Percentiles rank a stretch among this genome's conserved stretches.
phyloP scores from a whole-genome alignment of 2,797 vertebrate genomes.

The Peromyscus eremicus region DNA sequence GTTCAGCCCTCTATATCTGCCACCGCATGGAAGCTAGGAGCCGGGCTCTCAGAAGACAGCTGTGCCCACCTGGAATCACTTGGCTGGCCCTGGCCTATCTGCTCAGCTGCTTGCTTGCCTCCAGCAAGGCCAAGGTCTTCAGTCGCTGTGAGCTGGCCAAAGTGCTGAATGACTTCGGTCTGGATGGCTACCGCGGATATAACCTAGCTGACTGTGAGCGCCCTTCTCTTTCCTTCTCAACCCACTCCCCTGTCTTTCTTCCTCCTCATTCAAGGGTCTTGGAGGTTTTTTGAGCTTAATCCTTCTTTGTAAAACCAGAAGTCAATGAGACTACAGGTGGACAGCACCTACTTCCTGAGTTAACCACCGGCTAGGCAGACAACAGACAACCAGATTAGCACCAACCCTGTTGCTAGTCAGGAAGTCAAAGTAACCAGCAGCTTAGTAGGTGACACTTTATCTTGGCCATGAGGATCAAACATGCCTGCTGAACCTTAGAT shows the following conservation, averaged over 20 bases:
- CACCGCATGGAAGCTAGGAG: slow-evolving; percentile 20
- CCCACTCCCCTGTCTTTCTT: neutral
- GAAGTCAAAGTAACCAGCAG: neutral
- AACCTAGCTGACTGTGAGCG: slow-evolving; percentile 88
- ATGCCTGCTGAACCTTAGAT: neutral
- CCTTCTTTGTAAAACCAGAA: neutral
- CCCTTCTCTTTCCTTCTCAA: neutral
- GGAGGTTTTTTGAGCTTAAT: neutral
- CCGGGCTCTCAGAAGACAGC: neutral
- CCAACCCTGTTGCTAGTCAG: neutral
- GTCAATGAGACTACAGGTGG: neutral
- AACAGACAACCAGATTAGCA: neutral
- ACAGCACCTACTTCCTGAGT: neutral
- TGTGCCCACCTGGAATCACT: neutral
- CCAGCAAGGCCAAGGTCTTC: slow-evolving; percentile 79
- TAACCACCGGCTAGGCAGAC: neutral
- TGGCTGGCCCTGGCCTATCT: slow-evolving; percentile 59
- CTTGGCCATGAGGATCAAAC: neutral
- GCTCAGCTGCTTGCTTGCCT: slow-evolving; percentile 51
- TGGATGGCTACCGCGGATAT: slow-evolving; percentile 83
- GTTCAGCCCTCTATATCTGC: neutral
- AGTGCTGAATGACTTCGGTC: slow-evolving; percentile 78
- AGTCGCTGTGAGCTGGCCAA: slow-evolving; percentile 85
- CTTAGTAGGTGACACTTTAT: neutral
- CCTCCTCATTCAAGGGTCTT: neutral